phyloP scores from a whole-genome alignment of 2,113 vertebrate genomes.

The Dinomys branickii region DNA sequence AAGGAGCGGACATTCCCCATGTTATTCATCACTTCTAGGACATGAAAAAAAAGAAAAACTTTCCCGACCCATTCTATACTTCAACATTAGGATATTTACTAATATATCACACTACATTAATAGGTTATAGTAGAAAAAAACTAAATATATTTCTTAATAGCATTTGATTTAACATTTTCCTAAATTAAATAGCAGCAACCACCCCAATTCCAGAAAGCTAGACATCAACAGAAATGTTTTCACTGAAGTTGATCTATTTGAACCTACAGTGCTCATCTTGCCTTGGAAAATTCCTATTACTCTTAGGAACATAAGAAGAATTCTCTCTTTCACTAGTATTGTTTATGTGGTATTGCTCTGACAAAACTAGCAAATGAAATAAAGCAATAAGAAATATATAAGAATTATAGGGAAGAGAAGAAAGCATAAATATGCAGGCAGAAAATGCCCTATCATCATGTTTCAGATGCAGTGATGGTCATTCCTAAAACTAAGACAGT shows the following conservation, averaged over 20 bases:
- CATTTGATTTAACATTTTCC: conserved; percentile 16
- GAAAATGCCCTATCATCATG: not conserved
- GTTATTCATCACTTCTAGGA: not conserved
- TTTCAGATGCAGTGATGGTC: not conserved
- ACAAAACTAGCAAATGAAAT: conserved; percentile 19
- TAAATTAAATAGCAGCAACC: conserved; percentile 16
- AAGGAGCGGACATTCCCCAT: not conserved
- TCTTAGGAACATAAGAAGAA: not conserved
- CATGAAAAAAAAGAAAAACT: not conserved
- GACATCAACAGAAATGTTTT: not conserved
- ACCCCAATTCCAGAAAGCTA: not conserved
- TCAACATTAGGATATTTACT: conserved; percentile 38
- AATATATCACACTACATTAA: not conserved
- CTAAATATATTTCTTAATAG: not conserved
- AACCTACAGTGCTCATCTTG: not conserved
- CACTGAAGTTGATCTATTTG: not conserved
- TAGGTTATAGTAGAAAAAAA: conserved; percentile 28
- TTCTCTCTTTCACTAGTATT: not conserved
- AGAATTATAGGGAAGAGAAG: not conserved
- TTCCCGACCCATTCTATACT: not conserved
- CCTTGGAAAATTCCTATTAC: not conserved
- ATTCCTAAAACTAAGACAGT: not conserved
- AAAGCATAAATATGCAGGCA: not conserved
- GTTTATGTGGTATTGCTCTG: not conserved
- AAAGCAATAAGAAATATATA: not conserved